Base-by-base conservation (phyloP, 2,797 vertebrate species). In the Avahi laniger region DNA sequence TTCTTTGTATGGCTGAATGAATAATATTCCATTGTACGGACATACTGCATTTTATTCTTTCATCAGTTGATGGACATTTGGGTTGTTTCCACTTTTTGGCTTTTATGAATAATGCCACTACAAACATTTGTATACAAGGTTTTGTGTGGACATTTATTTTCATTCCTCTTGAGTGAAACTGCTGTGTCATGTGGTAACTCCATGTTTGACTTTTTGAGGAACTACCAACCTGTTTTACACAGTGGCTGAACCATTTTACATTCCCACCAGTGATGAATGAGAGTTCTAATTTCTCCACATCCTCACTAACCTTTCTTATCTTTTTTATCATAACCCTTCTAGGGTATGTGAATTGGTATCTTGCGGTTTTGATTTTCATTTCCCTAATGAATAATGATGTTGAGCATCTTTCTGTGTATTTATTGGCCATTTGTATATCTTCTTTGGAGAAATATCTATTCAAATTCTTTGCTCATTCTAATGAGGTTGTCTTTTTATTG, bases 291-390 rank as follows among this genome's bases (percentile, higher is more conserved):
- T 79, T 91, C 88, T 92, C 12, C 11, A 26, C 5, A 7, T 65
- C 24, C 11, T 92, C 69, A 67, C n/a, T 43, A 81, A 41, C 3
- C 12, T 24, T 93, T 78, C 41, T 65, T 83, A 22, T 54, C 52
- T 12, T 52, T 95, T 92, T 84, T 70, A 54, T 80, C 63, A 35
- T 41, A 70, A 33, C 14, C n/a, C 8, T 76, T 70, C 38, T 61
- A 63, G 20, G 72, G 61, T 54, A 4, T 82, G 26, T 9, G 33
- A 93, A 72, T 13, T 38, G 63, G 26, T 65, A 41, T 69, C 46
- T 11, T 54, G 8, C 76, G 38, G 30, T 73, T 92, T 95, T 91
- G 48, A 67, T 80, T 76, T 96, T 46, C 46, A 20, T 95, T 95
- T 81, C 13, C 35, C 41, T 79, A 67, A 33, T 13, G 35, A 33